These are phyloP conservation scores for Sceloporus tristichus DNA, from an alignment of 2,113 vertebrate species.

Conservation along the genomic window DNA sequence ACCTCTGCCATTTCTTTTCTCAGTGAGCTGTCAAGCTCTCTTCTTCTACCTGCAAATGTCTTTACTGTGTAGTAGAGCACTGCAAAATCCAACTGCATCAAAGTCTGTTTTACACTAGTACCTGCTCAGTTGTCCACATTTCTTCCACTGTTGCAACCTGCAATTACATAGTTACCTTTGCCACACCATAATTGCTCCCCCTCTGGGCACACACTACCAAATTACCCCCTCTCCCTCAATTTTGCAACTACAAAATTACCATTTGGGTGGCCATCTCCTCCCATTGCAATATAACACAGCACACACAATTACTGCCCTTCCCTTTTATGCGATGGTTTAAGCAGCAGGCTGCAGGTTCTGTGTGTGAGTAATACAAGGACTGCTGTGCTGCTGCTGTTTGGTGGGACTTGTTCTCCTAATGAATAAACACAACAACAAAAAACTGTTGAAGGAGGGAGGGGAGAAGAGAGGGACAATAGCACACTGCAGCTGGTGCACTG, in stretches of 20 bases:
- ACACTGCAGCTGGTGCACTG: too few species aligned
- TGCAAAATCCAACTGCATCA: not conserved
- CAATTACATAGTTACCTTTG: constrained; percentile 22
- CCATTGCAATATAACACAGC: not conserved
- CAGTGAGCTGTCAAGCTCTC: not conserved
- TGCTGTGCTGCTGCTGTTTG: constrained; percentile 7
- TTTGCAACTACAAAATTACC: not conserved
- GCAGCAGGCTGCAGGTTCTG: constrained; percentile 30
- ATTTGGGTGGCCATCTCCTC: not conserved
- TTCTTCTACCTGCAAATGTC: not conserved
- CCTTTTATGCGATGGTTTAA: not conserved
- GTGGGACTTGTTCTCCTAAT: constrained; percentile 10
- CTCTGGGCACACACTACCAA: not conserved
- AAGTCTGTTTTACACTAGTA: not conserved
- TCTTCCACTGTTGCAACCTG: not conserved
- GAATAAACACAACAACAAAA: constrained; percentile 14
- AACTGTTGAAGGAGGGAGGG: constrained; percentile 3
- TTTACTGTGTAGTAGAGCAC: not conserved
- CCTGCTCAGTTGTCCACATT: not conserved
- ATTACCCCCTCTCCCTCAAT: not conserved
- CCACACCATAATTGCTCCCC: not conserved
- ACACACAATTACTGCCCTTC: constrained; percentile 22
- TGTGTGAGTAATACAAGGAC: not conserved
- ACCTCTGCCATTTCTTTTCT: not conserved
- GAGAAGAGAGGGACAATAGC: not conserved